phyloP scores from a whole-genome alignment of 2,113 vertebrate genomes.

The Sphaerodactylus townsendi region DNA sequence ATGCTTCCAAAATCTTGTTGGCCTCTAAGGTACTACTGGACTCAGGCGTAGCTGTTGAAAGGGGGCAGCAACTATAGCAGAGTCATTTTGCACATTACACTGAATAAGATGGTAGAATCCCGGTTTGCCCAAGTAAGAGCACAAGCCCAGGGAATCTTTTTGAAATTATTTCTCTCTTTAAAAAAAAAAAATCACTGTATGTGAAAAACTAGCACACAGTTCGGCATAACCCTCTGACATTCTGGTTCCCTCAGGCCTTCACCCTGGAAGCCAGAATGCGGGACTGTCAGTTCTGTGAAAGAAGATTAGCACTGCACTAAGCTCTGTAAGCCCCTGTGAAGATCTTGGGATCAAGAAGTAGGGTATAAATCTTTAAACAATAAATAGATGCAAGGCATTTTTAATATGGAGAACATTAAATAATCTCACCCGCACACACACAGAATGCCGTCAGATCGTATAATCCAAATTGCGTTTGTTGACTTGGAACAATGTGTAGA shows the following conservation, averaged over 20 bases:
- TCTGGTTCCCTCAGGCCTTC: not conserved
- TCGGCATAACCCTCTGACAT: not conserved
- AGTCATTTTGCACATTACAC: not conserved
- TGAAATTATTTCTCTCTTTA: no score
- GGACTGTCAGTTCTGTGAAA: no score
- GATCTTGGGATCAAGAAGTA: no score
- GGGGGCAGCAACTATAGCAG: not conserved
- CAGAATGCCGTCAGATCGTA: not conserved
- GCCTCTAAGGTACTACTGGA: no score
- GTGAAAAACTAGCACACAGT: not conserved
- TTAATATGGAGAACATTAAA: fast-evolving
- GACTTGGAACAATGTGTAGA: not conserved
- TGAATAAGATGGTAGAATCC: not conserved
- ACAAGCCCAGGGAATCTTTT: no score
- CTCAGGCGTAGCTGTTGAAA: no score
- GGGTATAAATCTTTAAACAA: no score
- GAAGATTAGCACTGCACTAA: no score
- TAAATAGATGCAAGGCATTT: not conserved
- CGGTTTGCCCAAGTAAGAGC: not conserved
- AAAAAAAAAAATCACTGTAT: not conserved
- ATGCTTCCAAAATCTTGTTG: no score
- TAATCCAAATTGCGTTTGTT: no score
- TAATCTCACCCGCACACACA: not conserved
- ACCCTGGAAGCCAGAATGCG: no score
- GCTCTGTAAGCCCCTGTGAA: no score